Percentiles rank a stretch among this genome's conserved stretches.
phyloP scores from a whole-genome alignment of 2,113 vertebrate species.

The Dryoscopus gambensis region DNA sequence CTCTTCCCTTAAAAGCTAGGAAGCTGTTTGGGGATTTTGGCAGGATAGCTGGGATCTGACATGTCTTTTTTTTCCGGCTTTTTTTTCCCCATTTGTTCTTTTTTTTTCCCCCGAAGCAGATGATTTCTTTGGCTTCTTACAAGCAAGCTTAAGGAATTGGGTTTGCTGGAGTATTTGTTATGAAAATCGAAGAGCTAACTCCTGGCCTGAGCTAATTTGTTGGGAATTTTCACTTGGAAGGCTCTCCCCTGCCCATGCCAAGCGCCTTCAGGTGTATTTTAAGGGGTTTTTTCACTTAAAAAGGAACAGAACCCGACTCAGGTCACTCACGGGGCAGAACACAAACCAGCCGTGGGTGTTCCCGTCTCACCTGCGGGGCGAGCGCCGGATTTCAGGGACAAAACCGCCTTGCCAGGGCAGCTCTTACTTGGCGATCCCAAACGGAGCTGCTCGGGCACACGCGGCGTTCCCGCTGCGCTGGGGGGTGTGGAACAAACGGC shows the following conservation, averaged over 20 bases:
- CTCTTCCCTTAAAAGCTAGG: slow-evolving; percentile 4
- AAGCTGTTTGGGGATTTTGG: slow-evolving; percentile 38
- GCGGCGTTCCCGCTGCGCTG: fast-evolving
- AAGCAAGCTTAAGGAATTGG: not conserved
- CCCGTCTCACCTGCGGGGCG: not conserved
- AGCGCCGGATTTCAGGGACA: not conserved
- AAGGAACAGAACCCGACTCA: fast-evolving
- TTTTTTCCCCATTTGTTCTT: not conserved
- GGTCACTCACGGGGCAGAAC: not conserved
- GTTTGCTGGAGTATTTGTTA: not conserved
- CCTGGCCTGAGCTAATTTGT: not conserved
- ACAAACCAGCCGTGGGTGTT: fast-evolving
- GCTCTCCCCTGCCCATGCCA: not conserved
- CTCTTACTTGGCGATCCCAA: fast-evolving
- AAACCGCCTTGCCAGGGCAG: not conserved
- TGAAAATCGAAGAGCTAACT: not conserved
- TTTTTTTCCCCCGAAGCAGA: not conserved
- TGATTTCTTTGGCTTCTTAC: not conserved
- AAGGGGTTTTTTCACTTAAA: not conserved
- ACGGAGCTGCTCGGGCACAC: fast-evolving
- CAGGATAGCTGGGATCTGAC: slow-evolving; percentile 6
- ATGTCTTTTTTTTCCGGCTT: not conserved
- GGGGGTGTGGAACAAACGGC: not conserved
- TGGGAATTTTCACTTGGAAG: not conserved
- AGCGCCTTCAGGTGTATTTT: not conserved